Base-by-base conservation (phyloP, 35 echinoderm and acorn worm genomes). In the Holothuria glaberrima region DNA sequence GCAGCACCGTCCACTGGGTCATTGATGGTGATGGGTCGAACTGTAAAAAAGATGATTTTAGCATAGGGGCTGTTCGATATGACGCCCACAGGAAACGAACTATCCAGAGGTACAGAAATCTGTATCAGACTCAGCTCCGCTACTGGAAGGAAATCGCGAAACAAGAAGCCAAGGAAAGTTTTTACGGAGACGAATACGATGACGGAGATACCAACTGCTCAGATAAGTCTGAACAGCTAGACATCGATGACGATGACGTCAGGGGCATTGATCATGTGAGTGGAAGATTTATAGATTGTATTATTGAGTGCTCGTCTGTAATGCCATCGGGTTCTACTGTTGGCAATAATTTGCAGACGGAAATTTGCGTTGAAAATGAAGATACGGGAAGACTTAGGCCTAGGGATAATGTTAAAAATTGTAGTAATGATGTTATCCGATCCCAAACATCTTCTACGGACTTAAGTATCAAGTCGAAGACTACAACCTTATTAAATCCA, bases 101-200 rank as follows among this genome's bases (percentile, higher is more conserved):
- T 5, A 30, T 84, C 9, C 80, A 84, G 4, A 78, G 38, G 29
- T 78, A 78, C 27, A 21, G 26, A 22, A 41, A 50, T 24, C 38
- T 50, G 20, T 48, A 48, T 27, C 20, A 20, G 21, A 22, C 44
- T 48, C 74, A 48, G 21, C 13, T 78, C 36, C 36, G 38, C 50
- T 78, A 78, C 27, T 48, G 35, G 74, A 41, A 48, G 74, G 74
- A 78, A 78, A 78, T 78, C 22, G 24, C n/a, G 19, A 48, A 78
- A 26, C 74, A 21, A 13, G 66, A 69, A 28, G 14, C 50, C 31
- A 29, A 52, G 22, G 20, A 48, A 41, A 25, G 21, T 2, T 14
- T 48, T 25, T 41, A 78, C 27, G 20, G 24, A 24, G 21, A 10
- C 20, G 16, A 78, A 41, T 48, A 14, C 46, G 22, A 75, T n/a